phyloP scores from a whole-genome alignment of 2,888 invertebrate species.

The Ditula angustiorana region DNA sequence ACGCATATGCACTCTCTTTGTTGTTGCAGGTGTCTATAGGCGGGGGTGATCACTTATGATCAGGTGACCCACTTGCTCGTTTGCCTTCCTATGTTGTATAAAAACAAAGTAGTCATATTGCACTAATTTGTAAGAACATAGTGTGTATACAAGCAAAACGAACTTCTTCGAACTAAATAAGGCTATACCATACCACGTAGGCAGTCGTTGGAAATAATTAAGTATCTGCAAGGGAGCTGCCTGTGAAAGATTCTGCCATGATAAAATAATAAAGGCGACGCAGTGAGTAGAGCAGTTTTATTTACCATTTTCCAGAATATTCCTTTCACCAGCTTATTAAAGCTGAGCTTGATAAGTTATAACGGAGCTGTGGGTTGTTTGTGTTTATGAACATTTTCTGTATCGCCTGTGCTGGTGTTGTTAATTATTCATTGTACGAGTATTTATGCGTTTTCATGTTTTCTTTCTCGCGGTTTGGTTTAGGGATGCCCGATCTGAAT shows the following conservation, averaged over 20 bases:
- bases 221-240: neutral
- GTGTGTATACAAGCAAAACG: too few relatives aligned
- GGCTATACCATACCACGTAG: neutral
- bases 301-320: conserved; percentile 11
- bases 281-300: neutral
- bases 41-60: too few relatives aligned
- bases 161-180: too few relatives aligned
- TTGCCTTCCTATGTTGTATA: too few relatives aligned
- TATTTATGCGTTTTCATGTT: neutral
- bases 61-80: too few relatives aligned
- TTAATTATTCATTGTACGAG: neutral
- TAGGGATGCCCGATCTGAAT: too few relatives aligned
- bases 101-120: too few relatives aligned
- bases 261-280: neutral
- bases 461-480: neutral
- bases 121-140: too few relatives aligned
- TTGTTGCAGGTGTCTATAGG: too few relatives aligned
- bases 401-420: neutral
- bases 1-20: too few relatives aligned
- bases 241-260: neutral
- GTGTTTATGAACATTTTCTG: neutral
- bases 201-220: neutral
- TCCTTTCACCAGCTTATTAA: conserved; percentile 5
- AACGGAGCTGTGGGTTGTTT: conserved; percentile 2
- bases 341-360: conserved; percentile 11